Base-by-base conservation (phyloP, 1,140 invertebrate genomes). In the Bombus cullumanus region DNA sequence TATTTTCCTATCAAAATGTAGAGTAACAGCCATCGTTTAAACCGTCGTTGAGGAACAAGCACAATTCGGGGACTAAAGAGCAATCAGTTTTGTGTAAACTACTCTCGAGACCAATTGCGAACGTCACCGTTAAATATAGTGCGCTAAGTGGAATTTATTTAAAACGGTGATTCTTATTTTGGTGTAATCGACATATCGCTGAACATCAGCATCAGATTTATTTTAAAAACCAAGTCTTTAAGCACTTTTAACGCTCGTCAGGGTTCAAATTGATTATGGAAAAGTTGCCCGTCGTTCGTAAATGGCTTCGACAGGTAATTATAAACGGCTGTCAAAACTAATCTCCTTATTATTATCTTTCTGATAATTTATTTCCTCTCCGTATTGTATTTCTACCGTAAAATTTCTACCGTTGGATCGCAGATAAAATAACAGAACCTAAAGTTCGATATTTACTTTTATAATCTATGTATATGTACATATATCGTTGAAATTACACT, bases 41-140 rank as follows among this genome's bases (percentile, higher is more conserved):
- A 68, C 1, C 18, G 9, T 25, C 15, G 39, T 41, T 3, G 8
- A 28, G 34, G 13, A 12, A 83, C 8, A 43, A 37, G 13, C 25
- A 10, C 5, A 18, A 37, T 13, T 64, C n/a, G 41, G 47, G 41
- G 47, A 34, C 25, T 28, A 28, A 43, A 47, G 31, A n/a, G 71
- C 37, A 75, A 82, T 82, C 71, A 37, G 43, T 75, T 82, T 43
- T 25, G 9, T 8, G 41, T 34, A 62, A 81, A 74, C 39, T 62
- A 59, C 39, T 62, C 31, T 47, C 34, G 25, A 62, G 73, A 37
- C 57, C 68, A 28, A 71, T 72, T 15, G 31, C 80, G 10, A 28
- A 10, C 59, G 41, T 59, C 39, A 75, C 22, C 37, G 71, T 82
- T 82, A 75, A 82, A 82, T 74, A 74, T 82, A 75, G 57, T 37